Evolutionary conservation across 2,797 vertebrate genomes (phyloP), one percentile per base, ranked within the genome.

Genomic region (Mormyrops attenuatus): DNA sequence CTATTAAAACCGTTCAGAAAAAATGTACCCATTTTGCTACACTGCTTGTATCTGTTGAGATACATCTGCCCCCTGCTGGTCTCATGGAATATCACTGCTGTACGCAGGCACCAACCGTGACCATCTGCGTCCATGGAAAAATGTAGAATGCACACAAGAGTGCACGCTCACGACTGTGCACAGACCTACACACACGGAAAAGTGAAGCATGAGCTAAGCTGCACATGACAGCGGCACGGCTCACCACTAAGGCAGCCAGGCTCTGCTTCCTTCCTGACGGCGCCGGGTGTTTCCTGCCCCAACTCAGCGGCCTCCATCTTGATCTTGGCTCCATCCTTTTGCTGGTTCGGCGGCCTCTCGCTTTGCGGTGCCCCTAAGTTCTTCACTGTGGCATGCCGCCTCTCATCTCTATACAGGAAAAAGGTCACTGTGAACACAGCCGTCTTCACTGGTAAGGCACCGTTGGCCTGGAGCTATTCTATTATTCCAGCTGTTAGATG

Each of bases 331-430:
- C 92, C 85, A 8, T 90, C 93, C 90, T 91, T 97, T 94, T 94
- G 95, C 93, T n/a, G 95, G 93, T 91, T 93, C 90, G 44, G 92
- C 86, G 90, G 94, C 93, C 85, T 95, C 91, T 95, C 97, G 92
- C 88, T 96, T 96, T 92, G 97, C 91, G 89, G 95, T 96, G 93
- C 97, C 92, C 94, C 95, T 17, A 96, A 94, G 91, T 96, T 97
- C 90, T 94, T 95, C 93, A 94, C 96, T 80, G 92, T 91, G 73
- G 95, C 95, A 0, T 94, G 95, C 7, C 95, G 94, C 92, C 97
- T 96, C 90, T 97, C 93, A 92, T 99, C 97, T 96, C 98, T 99
- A 94, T 60, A 82, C 9, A n/a, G 38, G 53, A 26, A 85, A 5
- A 49, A 60, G 73, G 86, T 47, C 47, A 9, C 57, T 22, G 15